These are phyloP conservation scores for Drosophila mayaguana DNA, from an alignment of 2,888 invertebrate species.

Conservation along the genomic window DNA sequence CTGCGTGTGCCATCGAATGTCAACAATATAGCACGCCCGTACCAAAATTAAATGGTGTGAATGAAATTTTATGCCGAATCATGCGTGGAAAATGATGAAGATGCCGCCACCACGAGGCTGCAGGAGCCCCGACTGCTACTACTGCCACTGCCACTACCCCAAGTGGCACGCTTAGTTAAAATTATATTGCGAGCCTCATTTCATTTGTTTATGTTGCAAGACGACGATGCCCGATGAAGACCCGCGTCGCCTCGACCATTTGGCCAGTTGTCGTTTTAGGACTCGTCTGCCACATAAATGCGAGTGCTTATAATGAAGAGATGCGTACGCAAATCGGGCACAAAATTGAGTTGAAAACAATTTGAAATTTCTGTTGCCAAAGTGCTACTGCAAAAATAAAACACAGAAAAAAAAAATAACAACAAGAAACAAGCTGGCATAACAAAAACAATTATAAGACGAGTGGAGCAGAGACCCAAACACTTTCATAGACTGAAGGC, in stretches of 20 bases:
- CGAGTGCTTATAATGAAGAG: slow-evolving; percentile 66
- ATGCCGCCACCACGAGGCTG: slow-evolving; percentile 48
- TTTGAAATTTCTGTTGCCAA: slow-evolving; percentile 60
- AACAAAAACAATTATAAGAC: slow-evolving; percentile 26
- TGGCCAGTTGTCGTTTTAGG: slow-evolving; percentile 56
- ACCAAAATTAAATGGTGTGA: slow-evolving; percentile 79
- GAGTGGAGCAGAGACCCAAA: slow-evolving; percentile 26
- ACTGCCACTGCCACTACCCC: no score
- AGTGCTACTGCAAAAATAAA: slow-evolving; percentile 32
- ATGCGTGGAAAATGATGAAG: slow-evolving; percentile 80
- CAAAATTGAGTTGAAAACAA: slow-evolving; percentile 75
- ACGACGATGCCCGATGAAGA: not conserved
- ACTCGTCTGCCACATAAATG: slow-evolving; percentile 32
- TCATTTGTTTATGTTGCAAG: slow-evolving; percentile 70
- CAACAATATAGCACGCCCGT: slow-evolving; percentile 62
- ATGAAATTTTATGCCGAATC: slow-evolving; percentile 81
- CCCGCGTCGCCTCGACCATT: slow-evolving; percentile 11
- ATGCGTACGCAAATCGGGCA: slow-evolving; percentile 64
- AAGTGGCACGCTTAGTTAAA: slow-evolving; percentile 65
- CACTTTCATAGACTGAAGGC: slow-evolving; percentile 51
- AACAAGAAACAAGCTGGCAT: not conserved
- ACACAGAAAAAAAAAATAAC: not conserved
- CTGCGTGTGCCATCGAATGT: slow-evolving; percentile 71
- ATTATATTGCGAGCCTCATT: slow-evolving; percentile 71
- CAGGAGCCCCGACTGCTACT: not conserved